These are phyloP conservation scores for Cataglyphis cursor DNA, from an alignment of 2,888 invertebrate species.

Conservation along the genomic window DNA sequence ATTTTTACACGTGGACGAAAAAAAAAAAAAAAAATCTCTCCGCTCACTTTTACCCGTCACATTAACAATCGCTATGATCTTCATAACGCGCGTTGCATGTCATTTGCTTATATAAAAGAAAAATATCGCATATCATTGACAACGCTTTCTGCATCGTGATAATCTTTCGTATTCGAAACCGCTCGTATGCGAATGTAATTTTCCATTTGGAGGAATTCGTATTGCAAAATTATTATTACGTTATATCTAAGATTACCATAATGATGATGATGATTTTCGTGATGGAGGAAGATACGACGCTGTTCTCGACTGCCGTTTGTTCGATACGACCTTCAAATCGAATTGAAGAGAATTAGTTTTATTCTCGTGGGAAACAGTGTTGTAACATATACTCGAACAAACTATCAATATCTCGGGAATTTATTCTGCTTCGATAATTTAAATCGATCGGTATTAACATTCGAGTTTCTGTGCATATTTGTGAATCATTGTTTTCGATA, in stretches of 20 bases:
- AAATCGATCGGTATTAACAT: background rate
- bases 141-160: background rate
- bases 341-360: background rate
- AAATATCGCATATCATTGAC: background rate
- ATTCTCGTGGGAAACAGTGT: background rate
- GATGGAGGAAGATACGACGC: background rate
- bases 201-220: background rate
- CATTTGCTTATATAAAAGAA: slow-evolving; percentile 27
- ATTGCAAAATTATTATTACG: background rate
- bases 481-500: background rate
- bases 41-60: slow-evolving; percentile 57
- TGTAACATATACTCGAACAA: background rate
- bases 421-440: background rate
- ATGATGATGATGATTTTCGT: background rate
- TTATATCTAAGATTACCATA: background rate
- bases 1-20: slow-evolving; percentile 28
- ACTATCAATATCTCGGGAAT: background rate
- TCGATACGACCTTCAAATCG: background rate
- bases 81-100: slow-evolving; percentile 14
- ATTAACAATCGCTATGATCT: slow-evolving; percentile 44
- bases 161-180: background rate
- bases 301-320: background rate
- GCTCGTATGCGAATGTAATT: background rate
- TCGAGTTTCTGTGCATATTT: background rate
- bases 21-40: slow-evolving; percentile 44